phyloP scores from a whole-genome alignment of 2,113 vertebrate species.

The Amazona guildingii region DNA sequence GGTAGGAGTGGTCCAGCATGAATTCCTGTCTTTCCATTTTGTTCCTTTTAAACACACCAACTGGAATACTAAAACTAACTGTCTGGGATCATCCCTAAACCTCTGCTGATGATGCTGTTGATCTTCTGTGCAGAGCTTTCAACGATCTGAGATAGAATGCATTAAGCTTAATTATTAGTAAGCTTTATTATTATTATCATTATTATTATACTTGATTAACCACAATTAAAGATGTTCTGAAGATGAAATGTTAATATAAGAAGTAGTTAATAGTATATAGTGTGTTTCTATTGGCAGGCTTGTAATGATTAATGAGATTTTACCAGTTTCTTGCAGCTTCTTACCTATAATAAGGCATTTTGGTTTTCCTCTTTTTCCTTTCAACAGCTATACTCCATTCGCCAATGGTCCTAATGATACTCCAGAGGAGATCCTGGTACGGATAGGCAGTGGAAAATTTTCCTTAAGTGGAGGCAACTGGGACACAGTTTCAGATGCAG shows the following conservation, averaged over 20 bases:
- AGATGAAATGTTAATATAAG: neutral
- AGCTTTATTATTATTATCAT: neutral
- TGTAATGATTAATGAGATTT: rapidly evolving
- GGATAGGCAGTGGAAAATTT: slow-evolving; percentile 95
- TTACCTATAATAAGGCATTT: neutral
- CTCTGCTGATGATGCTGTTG: neutral
- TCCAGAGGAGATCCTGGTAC: slow-evolving; percentile 93
- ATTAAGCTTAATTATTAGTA: neutral
- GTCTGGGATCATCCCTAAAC: neutral
- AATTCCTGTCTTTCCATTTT: neutral
- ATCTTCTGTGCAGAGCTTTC: neutral
- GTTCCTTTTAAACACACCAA: neutral
- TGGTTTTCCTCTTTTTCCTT: neutral
- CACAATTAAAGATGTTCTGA: neutral
- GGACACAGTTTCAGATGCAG: slow-evolving; percentile 94
- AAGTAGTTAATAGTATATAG: neutral
- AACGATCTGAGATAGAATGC: neutral
- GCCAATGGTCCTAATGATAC: slow-evolving; percentile 96
- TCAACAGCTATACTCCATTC: slow-evolving; percentile 90
- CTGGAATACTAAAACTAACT: neutral
- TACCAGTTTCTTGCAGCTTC: neutral
- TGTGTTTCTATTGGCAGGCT: neutral
- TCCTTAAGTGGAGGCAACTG: slow-evolving; percentile 94
- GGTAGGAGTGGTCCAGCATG: neutral
- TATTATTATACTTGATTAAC: neutral